phyloP scores from a whole-genome alignment of 2,888 invertebrate genomes.

The Eucera pruinosa region DNA sequence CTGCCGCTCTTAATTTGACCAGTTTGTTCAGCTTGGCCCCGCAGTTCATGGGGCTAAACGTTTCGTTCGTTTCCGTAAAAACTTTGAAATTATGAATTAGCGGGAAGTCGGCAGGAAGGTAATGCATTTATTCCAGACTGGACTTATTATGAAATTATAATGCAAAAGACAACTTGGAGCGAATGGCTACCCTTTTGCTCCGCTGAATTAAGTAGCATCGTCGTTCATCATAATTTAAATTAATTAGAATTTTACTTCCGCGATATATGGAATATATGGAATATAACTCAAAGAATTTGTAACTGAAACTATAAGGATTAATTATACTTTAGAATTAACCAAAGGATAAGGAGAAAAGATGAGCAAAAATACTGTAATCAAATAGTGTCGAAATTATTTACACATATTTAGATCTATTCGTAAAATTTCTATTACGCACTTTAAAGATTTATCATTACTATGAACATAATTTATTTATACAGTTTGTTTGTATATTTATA shows the following conservation, averaged over 20 bases:
- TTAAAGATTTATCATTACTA: no score
- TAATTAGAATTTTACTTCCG: conserved; percentile 33
- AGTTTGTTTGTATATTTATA: no score
- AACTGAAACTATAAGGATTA: no score
- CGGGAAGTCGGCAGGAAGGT: conserved; percentile 66
- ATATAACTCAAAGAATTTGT: no score
- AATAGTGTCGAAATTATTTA: no score
- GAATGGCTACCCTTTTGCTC: conserved; percentile 49
- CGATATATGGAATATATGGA: no score
- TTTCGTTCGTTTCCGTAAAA: conserved; percentile 73
- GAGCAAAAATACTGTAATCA: no score
- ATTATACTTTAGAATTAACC: no score
- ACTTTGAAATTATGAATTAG: conserved; percentile 73
- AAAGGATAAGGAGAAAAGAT: no score
- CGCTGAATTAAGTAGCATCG: conserved; percentile 57
- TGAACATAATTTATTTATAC: no score
- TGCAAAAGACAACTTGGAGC: conserved; percentile 65
- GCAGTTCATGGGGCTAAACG: conserved; percentile 57
- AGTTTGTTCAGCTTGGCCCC: conserved; percentile 62
- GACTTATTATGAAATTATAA: conserved; percentile 72
- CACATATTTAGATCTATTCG: no score
- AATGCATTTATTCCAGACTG: conserved; percentile 65
- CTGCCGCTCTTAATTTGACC: conserved; percentile 73
- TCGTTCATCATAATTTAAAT: conserved; percentile 53
- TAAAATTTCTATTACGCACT: no score